Evolutionary conservation across 92 coral and sea anemone species (phyloP), one percentile per base, ranked within the genome.

Genomic region (Blastomussa wellsi): DNA sequence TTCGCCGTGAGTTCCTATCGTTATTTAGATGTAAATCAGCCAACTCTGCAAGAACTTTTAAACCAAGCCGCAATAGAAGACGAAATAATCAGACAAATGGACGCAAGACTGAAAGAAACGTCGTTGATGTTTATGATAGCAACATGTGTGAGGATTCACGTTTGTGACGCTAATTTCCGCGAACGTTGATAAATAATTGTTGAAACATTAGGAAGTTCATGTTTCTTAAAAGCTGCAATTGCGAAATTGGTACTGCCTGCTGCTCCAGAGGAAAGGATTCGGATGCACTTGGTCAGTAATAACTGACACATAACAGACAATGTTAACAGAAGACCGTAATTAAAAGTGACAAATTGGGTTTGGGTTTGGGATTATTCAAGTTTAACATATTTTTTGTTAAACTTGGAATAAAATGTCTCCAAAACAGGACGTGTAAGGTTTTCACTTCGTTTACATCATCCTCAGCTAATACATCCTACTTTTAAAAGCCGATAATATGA

Each of bases 1-100:
- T 82, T 72, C 86, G 86, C 14, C 26, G 35, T 6, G 86, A 55
- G 48, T 82, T 82, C 12, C 20, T 60, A 17, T 33, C 44, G 7
- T 70, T 70, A 37, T 36, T 20, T 70, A 70, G 29, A 37, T 70
- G 75, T 38, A 70, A 70, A 70, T 70, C 75, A 11, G 47, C 75
- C 48, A 19, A 15, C n/a, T 36, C 48, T 19, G 75, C 75, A 9
- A 38, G 2, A 14, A 17, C 44, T 0, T 33, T 36, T 20, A 9
- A 70, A 70, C 15, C 47, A 5, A 35, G 24, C 44, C n/a, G 9
- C 2, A 38, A 2, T 9, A 36, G 48, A 6, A 70, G 13, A 41
- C 26, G 28, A 70, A 20, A 33, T 38, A 37, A 38, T 20, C 14
- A 33, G 28, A 70, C 15, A 37, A 70, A 37, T 11, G 26, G 26